Evolutionary conservation across 2,797 vertebrate species (phyloP), one percentile per base, ranked within the genome.

Genomic region (Siniperca undulata): DNA sequence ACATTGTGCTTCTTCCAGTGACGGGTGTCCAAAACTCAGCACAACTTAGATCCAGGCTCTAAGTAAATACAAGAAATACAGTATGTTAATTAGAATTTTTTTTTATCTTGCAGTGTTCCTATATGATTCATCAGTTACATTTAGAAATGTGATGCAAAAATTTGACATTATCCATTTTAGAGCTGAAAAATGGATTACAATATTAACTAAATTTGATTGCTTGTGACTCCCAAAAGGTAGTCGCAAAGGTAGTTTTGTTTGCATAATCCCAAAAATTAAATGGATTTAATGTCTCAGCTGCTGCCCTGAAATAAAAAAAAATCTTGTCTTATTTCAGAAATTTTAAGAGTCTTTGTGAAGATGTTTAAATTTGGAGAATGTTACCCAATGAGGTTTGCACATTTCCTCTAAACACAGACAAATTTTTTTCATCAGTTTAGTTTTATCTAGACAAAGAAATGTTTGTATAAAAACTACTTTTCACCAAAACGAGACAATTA

Each of bases 81-180:
- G 50, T 19, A 19, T 17, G 8, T 48, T 14, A 17, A 19, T 22
- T n/a, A 38, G 13, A 61, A 8, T 13, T 5, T 40, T 5, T 27
- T 30, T 65, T 27, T 7, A 42, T 58, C 14, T 20, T 65, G 50
- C 13, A 42, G 19, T 40, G 16, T 55, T 56, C 16, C n/a, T 73
- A 50, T 17, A 9, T 73, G 44, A 72, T 48, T 2, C 2, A 58
- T 38, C 3, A 59, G 5, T 36, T 65, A 42, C 3, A 34, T 74
- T 81, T 53, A 38, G 8, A 27, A 38, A 42, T 68, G 42, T 60
- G 30, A 22, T 60, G 11, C 46, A 27, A 30, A 38, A 77, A 59
- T 36, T 36, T 36, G 6, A 36, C 34, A 36, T 4, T 36, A 22
- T 71, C 20, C 3, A 16, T 69, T 62, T 53, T 55, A 62, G 46